These are phyloP conservation scores for Ormyrus labotus DNA, from an alignment of 2,888 invertebrate species.

Conservation along the genomic window DNA sequence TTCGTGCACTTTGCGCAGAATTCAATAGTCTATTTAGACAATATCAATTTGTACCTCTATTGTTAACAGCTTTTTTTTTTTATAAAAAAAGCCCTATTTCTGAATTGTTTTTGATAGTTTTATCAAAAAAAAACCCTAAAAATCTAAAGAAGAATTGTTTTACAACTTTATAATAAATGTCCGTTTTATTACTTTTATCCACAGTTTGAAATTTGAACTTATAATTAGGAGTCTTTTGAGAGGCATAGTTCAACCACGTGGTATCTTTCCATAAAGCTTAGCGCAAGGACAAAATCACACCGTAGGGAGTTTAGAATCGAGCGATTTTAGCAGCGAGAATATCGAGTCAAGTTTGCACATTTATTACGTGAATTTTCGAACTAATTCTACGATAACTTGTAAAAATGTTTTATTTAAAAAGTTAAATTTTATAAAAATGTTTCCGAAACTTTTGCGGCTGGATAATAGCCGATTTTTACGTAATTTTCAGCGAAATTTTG, in stretches of 20 bases:
- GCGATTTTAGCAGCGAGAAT: slow-evolving; percentile 26
- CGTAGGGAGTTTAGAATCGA: slow-evolving; percentile 44
- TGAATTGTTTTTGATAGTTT: too few species aligned
- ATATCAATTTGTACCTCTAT: too few species aligned
- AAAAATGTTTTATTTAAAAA: slow-evolving; percentile 11
- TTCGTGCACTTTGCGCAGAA: slow-evolving; percentile 5
- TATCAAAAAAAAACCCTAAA: too few species aligned
- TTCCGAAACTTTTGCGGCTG: not conserved
- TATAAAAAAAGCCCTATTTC: too few species aligned
- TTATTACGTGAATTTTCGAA: slow-evolving; percentile 20
- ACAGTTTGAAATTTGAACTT: slow-evolving; percentile 51
- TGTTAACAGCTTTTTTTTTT: too few species aligned
- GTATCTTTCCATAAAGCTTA: slow-evolving; percentile 22
- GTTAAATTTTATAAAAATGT: not conserved
- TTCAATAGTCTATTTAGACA: not conserved
- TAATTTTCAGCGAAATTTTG: too few species aligned
- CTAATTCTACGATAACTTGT: slow-evolving; percentile 2
- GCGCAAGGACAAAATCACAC: slow-evolving; percentile 50
- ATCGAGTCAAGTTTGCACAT: slow-evolving; percentile 38
- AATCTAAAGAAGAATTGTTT: too few species aligned
- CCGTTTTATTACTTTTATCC: too few species aligned
- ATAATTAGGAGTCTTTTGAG: slow-evolving; percentile 52
- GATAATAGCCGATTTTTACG: too few species aligned
- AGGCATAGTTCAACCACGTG: slow-evolving; percentile 46
- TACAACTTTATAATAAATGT: too few species aligned